Evolutionary conservation across 2,113 vertebrate species (phyloP).

Genomic region (Ceuthmochares aereus): DNA sequence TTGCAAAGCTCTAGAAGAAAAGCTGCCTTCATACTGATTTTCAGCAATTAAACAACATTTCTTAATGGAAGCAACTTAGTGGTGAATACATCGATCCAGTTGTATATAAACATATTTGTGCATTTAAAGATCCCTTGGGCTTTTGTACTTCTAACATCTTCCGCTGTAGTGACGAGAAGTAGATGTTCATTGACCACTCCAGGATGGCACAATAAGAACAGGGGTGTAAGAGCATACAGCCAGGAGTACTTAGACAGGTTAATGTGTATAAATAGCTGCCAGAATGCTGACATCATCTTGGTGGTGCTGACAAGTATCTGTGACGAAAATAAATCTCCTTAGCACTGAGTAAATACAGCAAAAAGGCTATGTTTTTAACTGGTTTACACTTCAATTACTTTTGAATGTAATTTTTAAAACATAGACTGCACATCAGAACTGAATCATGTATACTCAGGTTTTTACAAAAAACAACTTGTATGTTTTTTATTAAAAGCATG

Average conservation of each 20-base stretch:
- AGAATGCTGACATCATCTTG: not conserved
- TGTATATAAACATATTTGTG: not conserved
- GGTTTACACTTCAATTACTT: constrained; percentile 27
- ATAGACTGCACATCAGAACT: constrained; percentile 3
- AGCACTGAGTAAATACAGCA: not conserved
- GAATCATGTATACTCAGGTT: not conserved
- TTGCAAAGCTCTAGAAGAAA: constrained; percentile 7
- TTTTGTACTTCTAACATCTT: not conserved
- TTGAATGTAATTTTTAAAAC: constrained; percentile 30
- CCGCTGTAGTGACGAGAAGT: not conserved
- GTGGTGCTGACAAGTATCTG: not conserved
- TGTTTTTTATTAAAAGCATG: not conserved
- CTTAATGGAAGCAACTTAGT: not conserved
- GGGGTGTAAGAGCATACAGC: not conserved
- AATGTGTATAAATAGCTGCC: not conserved
- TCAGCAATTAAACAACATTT: not conserved
- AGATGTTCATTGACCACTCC: not conserved
- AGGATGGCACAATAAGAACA: not conserved
- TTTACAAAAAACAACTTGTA: not conserved
- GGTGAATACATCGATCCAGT: not conserved
- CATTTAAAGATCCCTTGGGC: not conserved
- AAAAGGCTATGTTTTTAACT: not conserved
- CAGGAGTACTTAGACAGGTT: not conserved
- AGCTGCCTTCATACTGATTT: not conserved
- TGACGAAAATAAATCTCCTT: not conserved